Evolutionary conservation across 1,140 invertebrate species (phyloP).

Genomic region (Papilio xuthus): DNA sequence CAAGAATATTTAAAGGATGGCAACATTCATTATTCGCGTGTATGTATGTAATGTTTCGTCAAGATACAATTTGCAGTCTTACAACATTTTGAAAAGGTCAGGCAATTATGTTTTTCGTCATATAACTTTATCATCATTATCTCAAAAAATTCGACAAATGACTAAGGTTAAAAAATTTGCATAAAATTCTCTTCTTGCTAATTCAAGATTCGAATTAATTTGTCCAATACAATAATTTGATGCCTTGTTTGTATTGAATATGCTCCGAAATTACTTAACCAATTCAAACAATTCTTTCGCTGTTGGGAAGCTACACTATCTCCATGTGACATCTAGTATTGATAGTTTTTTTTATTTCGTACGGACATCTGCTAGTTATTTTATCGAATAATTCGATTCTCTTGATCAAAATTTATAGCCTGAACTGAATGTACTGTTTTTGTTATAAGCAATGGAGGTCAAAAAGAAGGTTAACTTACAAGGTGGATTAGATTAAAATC

Average conservation of each 20-base stretch:
- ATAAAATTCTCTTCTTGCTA: background rate
- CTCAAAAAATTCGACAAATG: background rate
- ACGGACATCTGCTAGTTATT: no score
- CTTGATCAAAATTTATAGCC: background rate
- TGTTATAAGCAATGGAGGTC: background rate
- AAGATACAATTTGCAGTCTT: background rate
- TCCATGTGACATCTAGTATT: background rate
- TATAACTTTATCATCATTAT: background rate
- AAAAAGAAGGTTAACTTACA: background rate
- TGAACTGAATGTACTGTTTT: background rate
- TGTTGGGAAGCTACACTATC: no score
- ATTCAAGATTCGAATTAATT: no score
- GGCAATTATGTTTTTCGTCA: background rate
- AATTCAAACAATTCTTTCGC: no score
- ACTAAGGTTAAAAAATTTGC: background rate
- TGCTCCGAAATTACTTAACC: no score
- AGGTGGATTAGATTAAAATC: background rate
- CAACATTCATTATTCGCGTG: background rate
- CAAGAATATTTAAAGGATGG: background rate
- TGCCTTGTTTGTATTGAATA: no score
- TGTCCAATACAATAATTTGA: no score
- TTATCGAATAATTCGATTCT: background rate
- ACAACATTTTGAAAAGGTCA: constrained; percentile 1
- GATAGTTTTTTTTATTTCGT: background rate
- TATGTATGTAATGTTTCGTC: background rate